phyloP scores from a whole-genome alignment of 2,797 vertebrate species.

The Thaleichthys pacificus region DNA sequence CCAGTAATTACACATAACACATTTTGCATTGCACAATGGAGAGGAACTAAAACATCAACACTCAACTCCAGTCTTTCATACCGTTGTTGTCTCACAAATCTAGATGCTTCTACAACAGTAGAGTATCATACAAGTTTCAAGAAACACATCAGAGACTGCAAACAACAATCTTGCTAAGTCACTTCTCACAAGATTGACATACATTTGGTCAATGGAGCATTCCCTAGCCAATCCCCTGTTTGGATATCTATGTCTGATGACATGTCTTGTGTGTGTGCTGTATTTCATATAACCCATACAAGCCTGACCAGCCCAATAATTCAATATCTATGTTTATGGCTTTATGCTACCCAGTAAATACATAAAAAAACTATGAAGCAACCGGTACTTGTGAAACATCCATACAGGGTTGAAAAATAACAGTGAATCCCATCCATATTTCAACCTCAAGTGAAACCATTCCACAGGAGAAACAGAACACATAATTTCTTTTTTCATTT shows the following conservation, averaged over 20 bases:
- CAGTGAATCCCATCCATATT: constrained; percentile 1
- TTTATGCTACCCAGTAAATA: constrained; percentile 32
- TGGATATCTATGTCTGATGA: constrained; percentile 22
- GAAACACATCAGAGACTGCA: constrained; percentile 33
- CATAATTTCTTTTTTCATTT: constrained; percentile 53
- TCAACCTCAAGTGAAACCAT: constrained; percentile 44
- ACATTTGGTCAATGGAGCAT: constrained; percentile 29
- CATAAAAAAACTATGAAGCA: neutral
- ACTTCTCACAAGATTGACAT: constrained; percentile 24
- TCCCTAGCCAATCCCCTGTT: constrained; percentile 31
- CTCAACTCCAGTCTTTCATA: constrained; percentile 46
- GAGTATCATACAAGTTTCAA: constrained; percentile 58
- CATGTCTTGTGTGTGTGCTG: constrained; percentile 16
- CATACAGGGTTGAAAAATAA: neutral
- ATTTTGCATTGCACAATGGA: constrained; percentile 70
- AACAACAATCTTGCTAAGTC: constrained; percentile 34
- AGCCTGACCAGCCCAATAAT: constrained; percentile 40
- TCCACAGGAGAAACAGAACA: constrained; percentile 46
- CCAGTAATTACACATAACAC: constrained; percentile 65
- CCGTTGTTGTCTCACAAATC: constrained; percentile 27
- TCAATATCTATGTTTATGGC: constrained; percentile 51
- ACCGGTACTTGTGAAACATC: neutral
- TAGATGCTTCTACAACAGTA: constrained; percentile 32
- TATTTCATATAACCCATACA: constrained; percentile 34
- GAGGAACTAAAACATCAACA: constrained; percentile 70